Base-by-base conservation (phyloP, 2,888 invertebrate species). In the Leptinotarsa tumamoca region DNA sequence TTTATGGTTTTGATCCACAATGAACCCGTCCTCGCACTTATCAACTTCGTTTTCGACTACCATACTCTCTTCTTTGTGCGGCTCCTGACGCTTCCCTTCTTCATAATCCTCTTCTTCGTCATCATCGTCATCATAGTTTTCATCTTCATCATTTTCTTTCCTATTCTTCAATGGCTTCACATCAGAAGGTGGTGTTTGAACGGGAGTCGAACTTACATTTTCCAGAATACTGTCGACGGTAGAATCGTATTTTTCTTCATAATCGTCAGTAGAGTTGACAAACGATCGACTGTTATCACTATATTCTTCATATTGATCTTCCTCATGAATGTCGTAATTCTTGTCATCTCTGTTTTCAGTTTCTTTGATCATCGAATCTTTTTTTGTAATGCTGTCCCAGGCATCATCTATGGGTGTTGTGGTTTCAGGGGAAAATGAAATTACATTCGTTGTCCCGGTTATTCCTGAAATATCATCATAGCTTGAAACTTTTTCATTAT, bases 1-100 rank as follows among this genome's bases (percentile, higher is more conserved):
- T 71, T 88, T 88, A 61, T 88, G 89, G 49, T 89, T 86, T 1
- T 89, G 87, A 80, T 90, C 89, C 72, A 90, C 85, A 52, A 84
- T 87, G 80, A 88, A 92, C 2, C 90, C 90, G 3, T 66, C 68
- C 51, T 78, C 72, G 54, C 80, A 80, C 69, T 76, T 75, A 17
- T 74, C 70, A 13, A 75, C 71, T 52, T 76, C 72, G 4, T 74
- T 74, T 18, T 56, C 67, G 4, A 67, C 58, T 10, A 73, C 17
- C 18, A 51, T 63, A 43, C 72, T 76, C 33, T 71, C 78, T 49
- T 76, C 79, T 50, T 76, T 74, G 23, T 80, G 67, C 33, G 69
- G 51, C 49, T 75, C 78, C 67, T 67, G 27, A n/a, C 33, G 17
- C 49, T 50, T 61, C 5, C 33, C 58, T n/a, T 68, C 68, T 21